Evolutionary conservation across 2,113 vertebrate genomes (phyloP).

Genomic region (Stictonetta naevosa): DNA sequence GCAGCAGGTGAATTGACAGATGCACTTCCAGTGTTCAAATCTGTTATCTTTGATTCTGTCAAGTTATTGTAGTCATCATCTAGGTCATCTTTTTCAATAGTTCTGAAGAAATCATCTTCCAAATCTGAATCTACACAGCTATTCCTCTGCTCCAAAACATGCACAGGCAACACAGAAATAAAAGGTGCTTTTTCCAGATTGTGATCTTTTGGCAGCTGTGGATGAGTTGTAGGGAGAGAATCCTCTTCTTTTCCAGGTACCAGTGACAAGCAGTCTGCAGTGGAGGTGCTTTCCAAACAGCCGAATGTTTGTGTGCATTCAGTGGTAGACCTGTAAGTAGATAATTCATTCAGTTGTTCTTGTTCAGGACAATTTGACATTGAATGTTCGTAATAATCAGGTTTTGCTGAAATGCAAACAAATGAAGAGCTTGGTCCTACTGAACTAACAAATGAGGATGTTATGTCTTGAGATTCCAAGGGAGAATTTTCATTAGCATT

Average conservation of each 20-base stretch:
- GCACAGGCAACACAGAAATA: background rate
- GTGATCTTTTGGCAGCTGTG: background rate
- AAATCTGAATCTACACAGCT: background rate
- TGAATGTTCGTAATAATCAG: constrained; percentile 39
- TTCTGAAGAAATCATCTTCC: constrained; percentile 28
- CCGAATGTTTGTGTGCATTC: constrained; percentile 4
- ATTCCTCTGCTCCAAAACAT: constrained; percentile 36
- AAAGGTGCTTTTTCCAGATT: background rate
- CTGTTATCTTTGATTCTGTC: constrained; percentile 6
- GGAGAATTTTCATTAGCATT: background rate
- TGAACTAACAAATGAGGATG: constrained; percentile 40
- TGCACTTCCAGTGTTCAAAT: background rate
- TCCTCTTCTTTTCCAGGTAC: constrained; percentile 1
- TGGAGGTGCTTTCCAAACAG: constrained; percentile 20
- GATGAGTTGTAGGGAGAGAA: background rate
- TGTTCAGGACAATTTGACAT: constrained; percentile 56
- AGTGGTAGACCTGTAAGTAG: constrained; percentile 7
- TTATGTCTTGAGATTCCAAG: background rate
- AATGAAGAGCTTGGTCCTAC: constrained; percentile 12
- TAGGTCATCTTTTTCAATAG: constrained; percentile 42
- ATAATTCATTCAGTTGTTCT: constrained; percentile 51
- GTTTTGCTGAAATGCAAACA: constrained; percentile 31
- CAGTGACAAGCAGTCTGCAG: background rate
- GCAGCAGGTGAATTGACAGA: background rate
- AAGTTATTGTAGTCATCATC: background rate